Evolutionary conservation across 2,113 vertebrate genomes (phyloP).

Genomic region (Brachionichthys hirsutus): DNA sequence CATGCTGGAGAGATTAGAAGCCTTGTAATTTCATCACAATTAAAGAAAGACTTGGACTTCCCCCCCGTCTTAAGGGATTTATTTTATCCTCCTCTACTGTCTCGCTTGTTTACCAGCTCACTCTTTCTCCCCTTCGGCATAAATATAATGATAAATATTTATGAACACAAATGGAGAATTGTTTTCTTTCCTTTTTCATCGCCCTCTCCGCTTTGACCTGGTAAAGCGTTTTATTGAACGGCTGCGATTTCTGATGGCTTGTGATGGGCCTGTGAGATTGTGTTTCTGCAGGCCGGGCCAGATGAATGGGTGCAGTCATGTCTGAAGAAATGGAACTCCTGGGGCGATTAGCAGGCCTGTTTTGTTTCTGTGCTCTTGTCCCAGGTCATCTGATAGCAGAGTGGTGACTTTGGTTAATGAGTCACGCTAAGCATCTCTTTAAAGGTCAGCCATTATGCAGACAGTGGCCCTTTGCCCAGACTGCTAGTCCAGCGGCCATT

Average conservation of each 20-base stretch:
- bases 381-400: slow-evolving; percentile 81
- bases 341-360: slow-evolving; percentile 75
- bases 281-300: slow-evolving; percentile 78
- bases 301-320: slow-evolving; percentile 79
- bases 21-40: slow-evolving; percentile 80
- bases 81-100: slow-evolving; percentile 64
- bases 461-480: slow-evolving; percentile 68
- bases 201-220: slow-evolving; percentile 56
- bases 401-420: slow-evolving; percentile 80
- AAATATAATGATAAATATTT: slow-evolving; percentile 78
- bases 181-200: slow-evolving; percentile 62
- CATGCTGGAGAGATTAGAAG: slow-evolving; percentile 75
- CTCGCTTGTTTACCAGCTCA: slow-evolving; percentile 53
- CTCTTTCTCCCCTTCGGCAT: slow-evolving; percentile 42
- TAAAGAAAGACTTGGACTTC: slow-evolving; percentile 71
- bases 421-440: slow-evolving; percentile 77
- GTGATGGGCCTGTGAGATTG: slow-evolving; percentile 69
- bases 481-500: slow-evolving; percentile 69
- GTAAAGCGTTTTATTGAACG: slow-evolving; percentile 73
- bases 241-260: slow-evolving; percentile 73
- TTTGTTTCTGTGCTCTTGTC: slow-evolving; percentile 72
- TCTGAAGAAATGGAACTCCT: slow-evolving; percentile 78
- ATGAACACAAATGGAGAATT: slow-evolving; percentile 69
- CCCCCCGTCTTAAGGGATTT: slow-evolving; percentile 70
- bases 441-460: slow-evolving; percentile 82